Conservation (phyloP, 1,140 invertebrate genomes). For the Xylocopa sonorina region DNA sequence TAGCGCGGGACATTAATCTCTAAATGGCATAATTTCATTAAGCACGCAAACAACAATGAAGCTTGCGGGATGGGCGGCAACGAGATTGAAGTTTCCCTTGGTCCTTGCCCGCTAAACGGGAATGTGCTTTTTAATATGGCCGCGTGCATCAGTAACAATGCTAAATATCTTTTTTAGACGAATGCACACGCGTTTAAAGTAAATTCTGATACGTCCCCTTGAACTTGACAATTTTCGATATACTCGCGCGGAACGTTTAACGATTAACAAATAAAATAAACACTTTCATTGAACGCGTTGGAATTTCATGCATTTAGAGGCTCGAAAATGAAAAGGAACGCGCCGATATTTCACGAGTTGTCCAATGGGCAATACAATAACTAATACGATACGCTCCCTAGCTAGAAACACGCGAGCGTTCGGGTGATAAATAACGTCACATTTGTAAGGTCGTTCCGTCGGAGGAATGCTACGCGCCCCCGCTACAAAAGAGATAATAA, state of each 20-base stretch:
- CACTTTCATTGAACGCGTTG: no score
- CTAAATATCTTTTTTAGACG: no score
- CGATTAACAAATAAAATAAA: no score
- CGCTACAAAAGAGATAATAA: slow-evolving; percentile 39
- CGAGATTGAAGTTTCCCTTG: background rate
- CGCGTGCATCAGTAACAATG: no score
- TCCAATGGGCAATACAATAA: slow-evolving; percentile 1
- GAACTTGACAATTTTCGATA: no score
- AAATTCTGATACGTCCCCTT: no score
- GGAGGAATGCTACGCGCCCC: slow-evolving; percentile 16
- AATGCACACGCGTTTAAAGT: no score
- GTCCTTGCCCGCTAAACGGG: slow-evolving; percentile 3
- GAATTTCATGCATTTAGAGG: no score
- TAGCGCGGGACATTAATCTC: slow-evolving; percentile 19
- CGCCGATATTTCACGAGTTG: slow-evolving; percentile 14
- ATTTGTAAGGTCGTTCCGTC: slow-evolving; percentile 30
- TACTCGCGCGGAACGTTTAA: no score
- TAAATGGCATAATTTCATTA: slow-evolving; percentile 32
- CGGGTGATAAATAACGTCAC: slow-evolving; percentile 33
- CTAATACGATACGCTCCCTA: slow-evolving; percentile 1
- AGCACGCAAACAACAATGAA: background rate
- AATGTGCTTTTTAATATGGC: no score
- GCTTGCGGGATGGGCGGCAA: background rate
- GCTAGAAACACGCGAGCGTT: background rate
- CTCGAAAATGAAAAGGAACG: no score